Base-by-base conservation (phyloP, 1,140 invertebrate genomes). In the Saccostrea glomerata region DNA sequence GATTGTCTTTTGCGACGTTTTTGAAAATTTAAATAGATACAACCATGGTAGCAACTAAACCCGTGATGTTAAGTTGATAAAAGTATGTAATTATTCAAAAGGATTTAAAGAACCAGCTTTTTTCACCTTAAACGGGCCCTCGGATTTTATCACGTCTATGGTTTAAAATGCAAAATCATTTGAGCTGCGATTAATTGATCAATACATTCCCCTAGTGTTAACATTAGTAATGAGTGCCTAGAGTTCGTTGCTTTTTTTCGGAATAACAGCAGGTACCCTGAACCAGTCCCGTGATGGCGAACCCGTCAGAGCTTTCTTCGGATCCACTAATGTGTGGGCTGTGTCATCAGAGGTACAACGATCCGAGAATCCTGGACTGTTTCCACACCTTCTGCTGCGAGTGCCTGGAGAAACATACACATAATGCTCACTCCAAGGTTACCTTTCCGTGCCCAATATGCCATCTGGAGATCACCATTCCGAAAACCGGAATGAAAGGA, bases 381-480 rank as follows among this genome's bases (percentile, higher is more conserved):
- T 90, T 90, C 54, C 89, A 90, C 47, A 85, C 58, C 54, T 90
- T 86, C 54, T 90, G 89, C 54, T 56, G 86, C 40, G 89, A 90
- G 83, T 90, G 89, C 82, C 40, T 90, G 56, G 89, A 90, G 23
- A 88, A 84, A 36, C 70, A 84, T 40, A 77, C 88, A 40, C 63
- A 85, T 47, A 83, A 66, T 17, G 70, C 58, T 6, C 60, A 90
- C 47, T 84, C 85, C 17, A 90, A 90, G 60, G 60, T 84, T 9
- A 82, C 86, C n/a, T 88, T 90, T 20, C 84, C 89, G 17, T 90
- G 89, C 58, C 89, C 89, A n/a, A 60, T 88, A 23, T 90, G 89
- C 60, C 56, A 85, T 4, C 82, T 60, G 25, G 87, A 88, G 36
- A 90, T 90, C 66, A 17, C 11, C 1, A 88, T 90, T 54, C 89